Evolutionary conservation across 2,888 invertebrate species (phyloP), one percentile per base, ranked within the genome.

Genomic region (Timandra comae): DNA sequence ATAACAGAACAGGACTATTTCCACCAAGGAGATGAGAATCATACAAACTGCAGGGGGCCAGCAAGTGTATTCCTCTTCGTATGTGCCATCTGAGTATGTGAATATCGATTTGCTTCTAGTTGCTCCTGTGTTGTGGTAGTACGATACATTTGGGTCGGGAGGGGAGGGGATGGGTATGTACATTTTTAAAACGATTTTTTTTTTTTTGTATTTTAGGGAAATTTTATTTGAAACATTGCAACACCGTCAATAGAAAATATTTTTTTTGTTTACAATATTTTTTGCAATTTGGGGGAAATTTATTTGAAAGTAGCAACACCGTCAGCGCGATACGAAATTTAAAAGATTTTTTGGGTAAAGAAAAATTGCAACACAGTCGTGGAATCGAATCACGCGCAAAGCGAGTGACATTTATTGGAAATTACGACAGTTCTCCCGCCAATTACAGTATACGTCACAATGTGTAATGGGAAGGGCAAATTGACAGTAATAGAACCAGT

Each of bases 21-120:
- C 96, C 49, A 96, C 81, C 37, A 97, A 59, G 3, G 96, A 96
- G 56, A 98, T 92, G 40, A 95, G 80, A 43, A 97, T 89, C 94
- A 99, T 97, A 63, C 96, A 95, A 32, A 99, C 64, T 0, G 95
- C 92, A 0, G 98, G 99, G 7, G 98, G 99, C 69, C 91, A 92
- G 64, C 99, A 97, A 41, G 90, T 92, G 86, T 98, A 99, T 66
- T 97, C 93, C 55, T 95, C 93, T 61, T 96, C 93, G 75, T 97
- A 97, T 3, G 91, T 90, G 2, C 92, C 93, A 82, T 93, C 93
- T 88, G 77, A 53, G 62, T 80, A 84, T 11, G 79, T 80, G 76
- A 84, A 81, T 61, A 62, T 48, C 38, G 67, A 45, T 61, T 64
- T 69, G 71, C 74, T 74, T 62, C 53, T 63, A n/a, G 61, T 56